Conservation (phyloP, 37 sponge, comb jelly and placozoan species). For the Spongilla lacustris region DNA sequence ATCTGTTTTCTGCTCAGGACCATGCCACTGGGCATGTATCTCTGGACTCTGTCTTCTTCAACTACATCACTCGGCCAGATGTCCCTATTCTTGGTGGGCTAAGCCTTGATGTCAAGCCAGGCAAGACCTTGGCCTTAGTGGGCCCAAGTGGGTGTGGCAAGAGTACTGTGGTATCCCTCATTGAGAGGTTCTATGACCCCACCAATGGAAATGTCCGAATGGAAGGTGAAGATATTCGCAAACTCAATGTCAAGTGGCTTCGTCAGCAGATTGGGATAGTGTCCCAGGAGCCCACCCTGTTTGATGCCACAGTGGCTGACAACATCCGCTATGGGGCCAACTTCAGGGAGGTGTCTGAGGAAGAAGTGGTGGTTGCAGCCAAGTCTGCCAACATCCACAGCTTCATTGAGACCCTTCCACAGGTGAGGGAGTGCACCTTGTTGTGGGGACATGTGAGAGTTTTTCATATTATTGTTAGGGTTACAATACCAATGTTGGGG, state of each 20-base stretch:
- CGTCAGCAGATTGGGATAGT: conserved; percentile 92
- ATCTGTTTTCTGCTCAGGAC: conserved; percentile 13
- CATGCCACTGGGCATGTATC: conserved; percentile 57
- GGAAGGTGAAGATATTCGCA: conserved; percentile 68
- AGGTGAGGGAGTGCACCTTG: conserved; percentile 46
- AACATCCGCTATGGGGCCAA: conserved; percentile 96
- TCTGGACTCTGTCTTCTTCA: conserved; percentile 79
- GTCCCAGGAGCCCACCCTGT: conserved; percentile 94
- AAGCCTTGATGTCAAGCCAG: conserved; percentile 68
- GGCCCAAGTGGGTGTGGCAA: conserved; percentile 99
- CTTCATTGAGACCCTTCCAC: conserved; percentile 87
- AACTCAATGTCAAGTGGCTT: conserved; percentile 87
- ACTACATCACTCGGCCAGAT: conserved; percentile 89
- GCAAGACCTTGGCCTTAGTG: conserved; percentile 97
- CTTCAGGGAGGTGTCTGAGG: conserved; percentile 82
- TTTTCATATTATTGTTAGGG: conserved; percentile 77
- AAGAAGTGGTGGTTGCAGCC: conserved; percentile 90
- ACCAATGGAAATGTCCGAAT: conserved; percentile 56
- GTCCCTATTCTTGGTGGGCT: conserved; percentile 84
- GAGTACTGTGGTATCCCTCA: conserved; percentile 95
- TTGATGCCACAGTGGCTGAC: conserved; percentile 90
- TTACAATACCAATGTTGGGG: conserved; percentile 83
- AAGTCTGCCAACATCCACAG: conserved; percentile 95
- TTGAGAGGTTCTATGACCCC: conserved; percentile 96
- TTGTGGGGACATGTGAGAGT: too few species aligned